These are phyloP conservation scores for Rhyacophila evoluta DNA, from an alignment of 2,888 invertebrate species.

Conservation along the genomic window DNA sequence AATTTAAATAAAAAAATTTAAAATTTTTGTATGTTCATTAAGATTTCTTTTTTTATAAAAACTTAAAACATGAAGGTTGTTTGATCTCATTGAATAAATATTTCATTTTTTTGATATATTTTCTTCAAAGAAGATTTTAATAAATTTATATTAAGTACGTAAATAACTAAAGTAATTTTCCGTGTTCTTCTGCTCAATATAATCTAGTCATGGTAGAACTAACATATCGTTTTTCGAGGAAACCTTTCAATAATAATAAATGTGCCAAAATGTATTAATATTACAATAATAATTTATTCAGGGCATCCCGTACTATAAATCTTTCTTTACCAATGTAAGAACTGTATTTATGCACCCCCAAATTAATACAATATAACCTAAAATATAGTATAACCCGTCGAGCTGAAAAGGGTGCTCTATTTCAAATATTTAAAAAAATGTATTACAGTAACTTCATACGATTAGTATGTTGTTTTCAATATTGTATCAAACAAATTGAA, in stretches of 20 bases:
- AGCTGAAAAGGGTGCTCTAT: constrained; percentile 48
- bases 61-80: background rate
- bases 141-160: background rate
- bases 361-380: background rate
- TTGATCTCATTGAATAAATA: constrained; percentile 4
- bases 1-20: background rate
- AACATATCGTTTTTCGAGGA: constrained; percentile 51
- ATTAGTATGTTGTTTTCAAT: background rate
- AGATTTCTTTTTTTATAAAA: too few species aligned
- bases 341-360: constrained; percentile 1
- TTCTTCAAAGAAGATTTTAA: background rate
- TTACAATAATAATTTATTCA: background rate
- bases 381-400: constrained; percentile 15
- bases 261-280: constrained; percentile 46
- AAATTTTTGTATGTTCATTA: too few species aligned
- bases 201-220: constrained; percentile 54
- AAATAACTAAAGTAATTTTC: constrained; percentile 8
- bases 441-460: background rate
- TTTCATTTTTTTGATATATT: background rate
- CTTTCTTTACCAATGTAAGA: background rate
- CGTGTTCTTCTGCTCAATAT: constrained; percentile 51
- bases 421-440: constrained; percentile 38
- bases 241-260: constrained; percentile 35
- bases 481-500: constrained; percentile 1
- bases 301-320: background rate